Percentiles rank a stretch among this genome's conserved stretches.
Conservation (phyloP, 2,888 invertebrate species). For the Pecten maximus region DNA sequence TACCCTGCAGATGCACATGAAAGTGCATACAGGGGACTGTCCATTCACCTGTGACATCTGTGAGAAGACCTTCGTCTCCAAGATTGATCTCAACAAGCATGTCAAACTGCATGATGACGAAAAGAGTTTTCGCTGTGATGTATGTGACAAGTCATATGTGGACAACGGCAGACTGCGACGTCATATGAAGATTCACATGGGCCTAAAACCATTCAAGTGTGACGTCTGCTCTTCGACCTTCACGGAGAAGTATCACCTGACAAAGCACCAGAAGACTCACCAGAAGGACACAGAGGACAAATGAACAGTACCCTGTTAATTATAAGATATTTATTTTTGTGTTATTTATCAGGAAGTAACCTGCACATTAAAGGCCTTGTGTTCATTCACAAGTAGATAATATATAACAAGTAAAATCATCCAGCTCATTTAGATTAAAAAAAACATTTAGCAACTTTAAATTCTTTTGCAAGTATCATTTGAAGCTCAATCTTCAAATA, state of each 20-base stretch:
- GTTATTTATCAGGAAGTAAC: neutral
- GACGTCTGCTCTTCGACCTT: neutral
- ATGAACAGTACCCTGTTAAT: neutral
- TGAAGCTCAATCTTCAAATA: too few relatives aligned
- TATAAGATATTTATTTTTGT: neutral
- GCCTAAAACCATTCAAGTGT: conserved; percentile 8
- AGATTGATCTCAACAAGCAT: conserved; percentile 19
- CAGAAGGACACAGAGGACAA: neutral
- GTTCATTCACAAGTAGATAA: neutral
- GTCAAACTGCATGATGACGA: conserved; percentile 7
- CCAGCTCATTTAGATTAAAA: too few relatives aligned
- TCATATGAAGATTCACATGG: conserved; percentile 24
- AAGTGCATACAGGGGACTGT: conserved; percentile 36
- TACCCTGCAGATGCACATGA: conserved; percentile 33
- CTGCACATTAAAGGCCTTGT: neutral
- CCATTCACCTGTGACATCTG: conserved; percentile 31
- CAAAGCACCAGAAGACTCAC: conserved; percentile 10
- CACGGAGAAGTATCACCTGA: conserved; percentile 4
- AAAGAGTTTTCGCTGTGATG: conserved; percentile 24
- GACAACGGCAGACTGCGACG: conserved; percentile 15
- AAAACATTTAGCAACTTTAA: too few relatives aligned
- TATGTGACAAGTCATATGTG: neutral
- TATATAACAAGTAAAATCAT: too few relatives aligned
- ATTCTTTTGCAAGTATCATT: too few relatives aligned
- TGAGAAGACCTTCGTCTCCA: conserved; percentile 9